Conservation (phyloP, 2,888 invertebrate genomes). For the Hesperia comma region DNA sequence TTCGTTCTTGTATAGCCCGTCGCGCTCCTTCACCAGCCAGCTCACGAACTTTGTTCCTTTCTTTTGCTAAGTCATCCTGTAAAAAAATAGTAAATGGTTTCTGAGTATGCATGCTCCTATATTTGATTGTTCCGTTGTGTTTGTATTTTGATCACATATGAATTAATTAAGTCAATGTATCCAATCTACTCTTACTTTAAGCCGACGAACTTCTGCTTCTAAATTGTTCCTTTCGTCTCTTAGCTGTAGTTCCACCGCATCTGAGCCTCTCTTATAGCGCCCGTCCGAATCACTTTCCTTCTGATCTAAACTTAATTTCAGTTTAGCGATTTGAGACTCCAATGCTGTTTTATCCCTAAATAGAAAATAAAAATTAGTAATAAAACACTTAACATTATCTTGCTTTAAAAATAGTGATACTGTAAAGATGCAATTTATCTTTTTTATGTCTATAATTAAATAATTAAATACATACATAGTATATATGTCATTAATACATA, state of each 20-base stretch:
- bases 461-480: no score
- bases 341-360: slow-evolving; percentile 86
- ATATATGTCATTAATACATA: no score
- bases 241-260: slow-evolving; percentile 89
- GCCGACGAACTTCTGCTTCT: slow-evolving; percentile 89
- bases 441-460: no score
- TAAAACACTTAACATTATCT: no score
- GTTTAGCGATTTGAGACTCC: slow-evolving; percentile 87
- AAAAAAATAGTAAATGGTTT: background rate
- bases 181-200: slow-evolving; percentile 70
- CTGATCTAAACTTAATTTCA: slow-evolving; percentile 86
- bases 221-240: slow-evolving; percentile 90
- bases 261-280: slow-evolving; percentile 86
- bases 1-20: slow-evolving; percentile 88
- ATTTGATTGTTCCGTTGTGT: no score
- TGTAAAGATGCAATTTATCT: no score
- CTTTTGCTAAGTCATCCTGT: slow-evolving; percentile 90
- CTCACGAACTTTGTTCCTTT: slow-evolving; percentile 90
- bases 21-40: slow-evolving; percentile 89
- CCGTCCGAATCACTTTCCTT: slow-evolving; percentile 86
- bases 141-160: no score
- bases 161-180: background rate
- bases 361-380: no score
- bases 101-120: no score
- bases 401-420: no score